phyloP scores from a whole-genome alignment of 2,113 vertebrate genomes.

The Polyodon spathula region DNA sequence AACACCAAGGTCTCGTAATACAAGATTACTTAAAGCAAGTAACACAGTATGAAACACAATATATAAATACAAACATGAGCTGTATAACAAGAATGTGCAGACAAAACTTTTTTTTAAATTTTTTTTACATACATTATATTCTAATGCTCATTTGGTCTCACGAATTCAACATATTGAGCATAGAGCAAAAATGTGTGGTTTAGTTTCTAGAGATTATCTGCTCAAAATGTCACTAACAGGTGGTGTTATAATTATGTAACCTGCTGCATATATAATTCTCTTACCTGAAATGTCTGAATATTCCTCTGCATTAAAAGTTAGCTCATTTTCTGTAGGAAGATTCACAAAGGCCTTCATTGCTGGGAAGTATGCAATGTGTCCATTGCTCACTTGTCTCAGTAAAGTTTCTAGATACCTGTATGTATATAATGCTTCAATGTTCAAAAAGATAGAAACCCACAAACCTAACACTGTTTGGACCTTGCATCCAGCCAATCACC shows the following conservation, averaged over 20 bases:
- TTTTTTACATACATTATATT: background rate
- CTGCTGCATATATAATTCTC: no score
- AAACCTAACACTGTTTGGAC: no score
- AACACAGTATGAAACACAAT: background rate
- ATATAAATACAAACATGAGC: no score
- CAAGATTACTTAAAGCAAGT: background rate
- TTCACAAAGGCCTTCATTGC: slow-evolving; percentile 99
- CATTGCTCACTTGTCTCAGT: slow-evolving; percentile 94
- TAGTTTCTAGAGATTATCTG: no score
- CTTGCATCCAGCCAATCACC: no score
- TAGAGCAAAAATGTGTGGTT: no score
- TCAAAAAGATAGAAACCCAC: no score
- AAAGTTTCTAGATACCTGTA: slow-evolving; percentile 94
- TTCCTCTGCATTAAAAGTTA: slow-evolving; percentile 96
- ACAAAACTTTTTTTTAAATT: background rate
- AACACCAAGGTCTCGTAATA: slow-evolving; percentile 1
- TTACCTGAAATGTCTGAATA: slow-evolving; percentile 97
- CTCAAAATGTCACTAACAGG: no score
- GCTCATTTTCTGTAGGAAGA: slow-evolving; percentile 92
- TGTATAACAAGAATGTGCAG: no score
- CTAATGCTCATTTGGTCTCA: background rate
- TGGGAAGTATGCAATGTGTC: slow-evolving; percentile 96
- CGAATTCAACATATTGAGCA: background rate
- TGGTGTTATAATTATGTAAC: no score
- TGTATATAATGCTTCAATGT: no score